These are phyloP conservation scores for Pomatorhinus ruficollis DNA, from an alignment of 2,113 vertebrate species.

Conservation along the genomic window DNA sequence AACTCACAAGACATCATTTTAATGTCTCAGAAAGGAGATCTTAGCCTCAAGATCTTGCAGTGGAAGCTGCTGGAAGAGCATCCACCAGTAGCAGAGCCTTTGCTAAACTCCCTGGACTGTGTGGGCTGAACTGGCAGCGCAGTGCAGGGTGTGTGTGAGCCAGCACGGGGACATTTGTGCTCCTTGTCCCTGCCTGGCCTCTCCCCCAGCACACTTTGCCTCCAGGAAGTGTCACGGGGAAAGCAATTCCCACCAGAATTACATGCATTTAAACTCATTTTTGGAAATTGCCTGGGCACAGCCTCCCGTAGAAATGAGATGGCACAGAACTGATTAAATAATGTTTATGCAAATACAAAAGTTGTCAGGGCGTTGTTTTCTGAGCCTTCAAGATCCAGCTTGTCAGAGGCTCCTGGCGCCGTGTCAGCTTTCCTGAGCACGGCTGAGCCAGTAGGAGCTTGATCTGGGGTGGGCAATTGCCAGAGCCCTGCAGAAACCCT, in stretches of 20 bases:
- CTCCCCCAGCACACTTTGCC: background rate
- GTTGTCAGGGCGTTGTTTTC: conserved; percentile 44
- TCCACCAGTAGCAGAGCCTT: background rate
- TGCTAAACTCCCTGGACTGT: rapidly evolving
- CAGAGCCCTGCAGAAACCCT: background rate
- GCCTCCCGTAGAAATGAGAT: conserved; percentile 49
- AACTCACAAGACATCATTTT: background rate
- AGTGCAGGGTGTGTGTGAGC: background rate
- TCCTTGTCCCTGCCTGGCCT: background rate
- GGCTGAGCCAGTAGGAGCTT: conserved; percentile 18
- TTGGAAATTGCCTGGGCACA: conserved; percentile 36
- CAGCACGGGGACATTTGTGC: background rate
- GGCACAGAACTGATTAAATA: conserved; percentile 54
- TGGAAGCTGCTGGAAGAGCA: background rate
- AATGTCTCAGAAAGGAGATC: background rate
- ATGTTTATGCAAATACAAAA: conserved; percentile 36
- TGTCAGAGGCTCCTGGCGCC: conserved; percentile 6
- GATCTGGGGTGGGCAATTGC: background rate
- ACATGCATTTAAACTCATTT: conserved; percentile 43
- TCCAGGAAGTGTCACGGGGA: conserved; percentile 13
- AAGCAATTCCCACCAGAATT: conserved; percentile 45
- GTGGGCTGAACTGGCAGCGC: background rate
- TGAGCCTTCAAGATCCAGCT: conserved; percentile 28
- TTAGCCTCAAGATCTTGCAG: background rate
- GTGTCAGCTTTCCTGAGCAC: background rate